Evolutionary conservation across 2,888 invertebrate species (phyloP).

Genomic region (Petrophora chlorosata): DNA sequence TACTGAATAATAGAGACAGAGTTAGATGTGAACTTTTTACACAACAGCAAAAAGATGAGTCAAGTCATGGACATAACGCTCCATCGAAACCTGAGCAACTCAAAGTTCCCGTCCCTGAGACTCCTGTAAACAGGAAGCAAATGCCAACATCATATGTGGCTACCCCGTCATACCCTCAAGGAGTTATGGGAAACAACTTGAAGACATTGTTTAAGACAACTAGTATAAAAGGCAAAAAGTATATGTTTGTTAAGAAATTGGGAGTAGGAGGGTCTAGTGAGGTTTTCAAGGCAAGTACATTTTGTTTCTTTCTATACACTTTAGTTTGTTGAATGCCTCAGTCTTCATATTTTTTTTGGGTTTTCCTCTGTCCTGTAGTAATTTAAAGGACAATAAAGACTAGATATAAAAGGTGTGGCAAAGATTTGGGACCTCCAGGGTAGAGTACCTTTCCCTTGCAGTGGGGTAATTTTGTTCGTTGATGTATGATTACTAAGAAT

Average conservation of each 20-base stretch:
- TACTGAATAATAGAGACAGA: constrained; percentile 65
- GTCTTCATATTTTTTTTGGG: too few relatives aligned
- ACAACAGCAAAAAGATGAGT: constrained; percentile 47
- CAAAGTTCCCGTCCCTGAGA: constrained; percentile 53
- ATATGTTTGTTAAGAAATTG: constrained; percentile 88
- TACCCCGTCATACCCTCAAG: constrained; percentile 76
- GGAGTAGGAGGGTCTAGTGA: constrained; percentile 96
- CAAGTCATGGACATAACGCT: constrained; percentile 25
- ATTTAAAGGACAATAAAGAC: too few relatives aligned
- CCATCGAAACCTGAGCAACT: constrained; percentile 27
- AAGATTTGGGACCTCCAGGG: too few relatives aligned
- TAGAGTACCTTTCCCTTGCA: too few relatives aligned
- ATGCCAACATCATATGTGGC: constrained; percentile 60
- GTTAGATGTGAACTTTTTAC: constrained; percentile 69
- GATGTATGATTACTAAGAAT: too few relatives aligned
- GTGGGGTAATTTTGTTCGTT: too few relatives aligned
- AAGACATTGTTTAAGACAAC: constrained; percentile 78
- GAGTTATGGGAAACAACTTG: constrained; percentile 52
- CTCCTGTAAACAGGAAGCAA: constrained; percentile 61
- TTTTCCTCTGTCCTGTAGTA: too few relatives aligned
- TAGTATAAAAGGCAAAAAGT: constrained; percentile 88
- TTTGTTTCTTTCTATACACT: neutral
- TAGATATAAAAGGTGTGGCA: too few relatives aligned
- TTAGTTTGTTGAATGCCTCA: too few relatives aligned
- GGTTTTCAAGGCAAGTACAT: constrained; percentile 84